A percentile compares a stretch with the other conserved stretches of the same genome.
phyloP scores from a whole-genome alignment of 2,113 vertebrate genomes.

The Neogale vison region DNA sequence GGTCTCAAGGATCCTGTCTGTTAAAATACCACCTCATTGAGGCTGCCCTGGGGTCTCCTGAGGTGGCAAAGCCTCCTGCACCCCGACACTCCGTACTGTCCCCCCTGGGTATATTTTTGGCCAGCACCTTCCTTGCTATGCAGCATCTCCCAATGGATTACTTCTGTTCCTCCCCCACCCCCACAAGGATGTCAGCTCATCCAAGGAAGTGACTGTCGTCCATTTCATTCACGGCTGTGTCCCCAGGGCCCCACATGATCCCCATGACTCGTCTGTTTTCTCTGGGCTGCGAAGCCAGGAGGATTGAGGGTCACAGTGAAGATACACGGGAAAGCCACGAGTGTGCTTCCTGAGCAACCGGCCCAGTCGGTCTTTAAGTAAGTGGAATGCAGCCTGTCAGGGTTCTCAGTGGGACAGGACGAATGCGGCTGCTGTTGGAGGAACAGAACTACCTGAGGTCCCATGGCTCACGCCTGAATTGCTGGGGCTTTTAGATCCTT shows the following conservation, averaged over 20 bases:
- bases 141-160: no score
- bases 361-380: neutral
- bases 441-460: neutral
- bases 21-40: neutral
- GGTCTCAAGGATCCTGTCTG: neutral
- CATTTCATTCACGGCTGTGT: neutral
- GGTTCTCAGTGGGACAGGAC: neutral
- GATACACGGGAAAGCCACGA: neutral
- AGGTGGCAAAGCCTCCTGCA: neutral
- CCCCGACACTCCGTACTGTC: neutral
- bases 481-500: neutral
- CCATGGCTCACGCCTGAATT: accelerated
- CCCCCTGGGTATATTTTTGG: neutral
- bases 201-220: accelerated
- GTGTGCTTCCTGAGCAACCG: neutral
- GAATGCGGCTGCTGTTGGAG: neutral
- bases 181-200: neutral
- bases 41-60: neutral
- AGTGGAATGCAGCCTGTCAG: neutral
- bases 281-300: neutral
- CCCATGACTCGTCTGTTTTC: neutral
- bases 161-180: neutral
- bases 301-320: neutral
- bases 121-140: neutral
- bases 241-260: no score